Percentiles rank a stretch among this genome's conserved stretches.
Conservation (phyloP, 2,797 vertebrate genomes). For the Hafferia zeledoni region DNA sequence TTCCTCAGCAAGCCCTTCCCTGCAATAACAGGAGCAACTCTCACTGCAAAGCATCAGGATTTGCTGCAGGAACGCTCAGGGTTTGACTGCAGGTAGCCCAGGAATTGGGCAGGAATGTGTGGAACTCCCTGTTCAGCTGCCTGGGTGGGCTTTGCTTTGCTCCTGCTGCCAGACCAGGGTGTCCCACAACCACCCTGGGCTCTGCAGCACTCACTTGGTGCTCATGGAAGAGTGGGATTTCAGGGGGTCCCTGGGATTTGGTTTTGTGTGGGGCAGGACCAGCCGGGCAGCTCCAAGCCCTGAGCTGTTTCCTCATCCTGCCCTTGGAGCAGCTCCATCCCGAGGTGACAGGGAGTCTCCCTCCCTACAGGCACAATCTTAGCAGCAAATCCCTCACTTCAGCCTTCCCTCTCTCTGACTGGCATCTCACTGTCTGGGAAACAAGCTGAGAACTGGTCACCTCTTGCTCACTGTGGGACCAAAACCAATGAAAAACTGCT, state of each 20-base stretch:
- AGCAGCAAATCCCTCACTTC: not conserved
- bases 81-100: not conserved
- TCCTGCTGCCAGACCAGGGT: not conserved
- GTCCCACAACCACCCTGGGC: not conserved
- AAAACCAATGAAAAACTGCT: not conserved
- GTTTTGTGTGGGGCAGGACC: not conserved
- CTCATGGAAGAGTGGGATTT: not conserved
- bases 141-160: not conserved
- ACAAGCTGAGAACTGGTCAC: not conserved
- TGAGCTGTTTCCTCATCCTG: not conserved
- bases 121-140: not conserved
- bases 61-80: not conserved
- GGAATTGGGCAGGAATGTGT: not conserved
- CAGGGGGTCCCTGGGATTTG: not conserved
- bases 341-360: rapidly evolving
- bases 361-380: not conserved
- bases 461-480: not conserved
- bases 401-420: not conserved
- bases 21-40: not conserved
- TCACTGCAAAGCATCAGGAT: rapidly evolving
- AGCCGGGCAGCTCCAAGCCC: not conserved
- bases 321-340: not conserved
- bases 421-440: too few species aligned
- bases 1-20: not conserved
- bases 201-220: not conserved